Base-by-base conservation (phyloP, 2,888 invertebrate genomes). In the Psylliodes chrysocephalus region DNA sequence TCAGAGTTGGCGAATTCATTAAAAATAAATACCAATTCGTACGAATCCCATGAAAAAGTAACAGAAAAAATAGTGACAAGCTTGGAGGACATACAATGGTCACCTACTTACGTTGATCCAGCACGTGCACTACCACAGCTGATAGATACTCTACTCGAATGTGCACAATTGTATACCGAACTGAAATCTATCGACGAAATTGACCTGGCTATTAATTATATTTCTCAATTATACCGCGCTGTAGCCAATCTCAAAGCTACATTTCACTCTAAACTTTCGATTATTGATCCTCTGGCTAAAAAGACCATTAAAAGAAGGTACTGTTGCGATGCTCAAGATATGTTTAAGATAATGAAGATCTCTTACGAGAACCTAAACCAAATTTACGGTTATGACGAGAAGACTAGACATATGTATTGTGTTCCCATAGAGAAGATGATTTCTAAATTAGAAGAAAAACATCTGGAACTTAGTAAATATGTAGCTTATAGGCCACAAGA, bases 221-320 rank as follows among this genome's bases (percentile, higher is more conserved):
- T 81, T 38, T 74, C 78, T 2, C 77, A 78, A 64, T 59, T 78
- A 17, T 80, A 80, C 67, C 76, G 79, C 47, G 72, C 85, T 15
- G 80, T 87, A 2, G 89, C 89, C 69, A 79, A 86, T 15, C 69
- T 89, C 0, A 86, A 88, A 72, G 77, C 87, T 0, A 83, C 84
- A 69, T 77, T 91, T 2, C 85, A 89, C 75, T 84, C 88, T 0
- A 86, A 88, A 77, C 83, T 91, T 8, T 90, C 90, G 14, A 81
- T 88, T 0, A 90, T 96, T 3, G 97, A 97, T 84, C 95, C 95
- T 0, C 89, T 93, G 0, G 89, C 91, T 62, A 94, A 94, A 80
- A 87, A 90, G 68, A 84, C 87, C 0, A 80, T 95, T 0, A 93
- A 93, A 82, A 85, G 90, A 7, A 81, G 87, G 44, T 92, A 94